Evolutionary conservation across 2,797 vertebrate genomes (phyloP).

Genomic region (Eulemur mongoz): DNA sequence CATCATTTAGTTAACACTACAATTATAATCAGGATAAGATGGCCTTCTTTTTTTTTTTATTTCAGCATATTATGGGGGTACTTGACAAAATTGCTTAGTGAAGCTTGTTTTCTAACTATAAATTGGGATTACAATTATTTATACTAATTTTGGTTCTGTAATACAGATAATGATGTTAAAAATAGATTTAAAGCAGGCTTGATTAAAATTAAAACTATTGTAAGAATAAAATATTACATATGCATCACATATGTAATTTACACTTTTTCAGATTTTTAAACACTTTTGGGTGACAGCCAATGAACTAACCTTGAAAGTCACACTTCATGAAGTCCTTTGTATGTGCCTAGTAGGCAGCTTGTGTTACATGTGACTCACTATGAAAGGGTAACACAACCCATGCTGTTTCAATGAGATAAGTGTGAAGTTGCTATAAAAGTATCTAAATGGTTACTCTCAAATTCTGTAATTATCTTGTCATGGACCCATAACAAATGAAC

Average conservation of each 20-base stretch:
- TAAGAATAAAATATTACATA: not conserved
- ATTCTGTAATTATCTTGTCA: not conserved
- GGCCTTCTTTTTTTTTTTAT: not conserved
- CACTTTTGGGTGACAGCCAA: not conserved
- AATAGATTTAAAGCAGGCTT: not conserved
- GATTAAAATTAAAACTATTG: not conserved
- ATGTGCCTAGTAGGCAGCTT: not conserved
- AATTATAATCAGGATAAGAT: not conserved
- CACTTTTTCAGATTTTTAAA: not conserved
- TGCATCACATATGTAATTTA: not conserved
- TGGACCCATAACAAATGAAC: not conserved
- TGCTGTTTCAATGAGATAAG: not conserved
- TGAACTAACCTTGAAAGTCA: not conserved
- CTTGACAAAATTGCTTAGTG: not conserved
- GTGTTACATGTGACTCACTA: not conserved
- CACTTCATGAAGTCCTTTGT: not conserved
- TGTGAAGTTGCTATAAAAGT: not conserved
- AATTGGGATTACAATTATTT: not conserved
- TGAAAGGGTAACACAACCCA: not conserved
- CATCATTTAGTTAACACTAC: not conserved
- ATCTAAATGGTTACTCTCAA: not conserved
- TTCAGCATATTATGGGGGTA: too few species aligned
- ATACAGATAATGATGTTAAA: not conserved
- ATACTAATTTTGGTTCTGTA: not conserved
- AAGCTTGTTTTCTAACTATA: constrained; percentile 6